These are phyloP conservation scores for Troides helena DNA, from an alignment of 2,888 invertebrate species.

Conservation along the genomic window DNA sequence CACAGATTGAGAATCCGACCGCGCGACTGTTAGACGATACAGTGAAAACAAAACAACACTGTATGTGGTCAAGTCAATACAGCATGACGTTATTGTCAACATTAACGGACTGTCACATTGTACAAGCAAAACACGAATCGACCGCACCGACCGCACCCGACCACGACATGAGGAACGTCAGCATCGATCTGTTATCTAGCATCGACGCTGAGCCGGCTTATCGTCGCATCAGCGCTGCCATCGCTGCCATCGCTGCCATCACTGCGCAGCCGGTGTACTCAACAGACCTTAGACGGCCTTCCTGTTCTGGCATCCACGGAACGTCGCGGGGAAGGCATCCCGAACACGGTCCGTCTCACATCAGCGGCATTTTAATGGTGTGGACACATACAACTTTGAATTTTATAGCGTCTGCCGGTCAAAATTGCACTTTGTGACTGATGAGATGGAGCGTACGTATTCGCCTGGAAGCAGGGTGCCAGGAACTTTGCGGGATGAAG, in stretches of 20 bases:
- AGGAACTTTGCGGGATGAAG: slow-evolving; percentile 33
- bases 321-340: slow-evolving; percentile 18
- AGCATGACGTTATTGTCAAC: too few relatives aligned
- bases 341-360: slow-evolving; percentile 15
- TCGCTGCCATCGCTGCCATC: not conserved
- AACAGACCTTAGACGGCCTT: slow-evolving; percentile 13
- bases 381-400: slow-evolving; percentile 19
- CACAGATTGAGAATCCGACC: too few relatives aligned
- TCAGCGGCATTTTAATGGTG: slow-evolving; percentile 32
- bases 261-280: not conserved
- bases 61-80: too few relatives aligned
- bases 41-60: too few relatives aligned
- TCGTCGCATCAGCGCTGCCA: slow-evolving; percentile 13
- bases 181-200: slow-evolving; percentile 19
- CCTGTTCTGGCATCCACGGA: slow-evolving; percentile 28
- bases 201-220: slow-evolving; percentile 17
- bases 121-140: slow-evolving; percentile 13
- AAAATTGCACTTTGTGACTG: slow-evolving; percentile 7
- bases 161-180: slow-evolving; percentile 8
- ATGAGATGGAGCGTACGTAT: not conserved
- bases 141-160: not conserved
- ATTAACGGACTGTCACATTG: slow-evolving; percentile 24
- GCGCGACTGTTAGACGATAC: too few relatives aligned
- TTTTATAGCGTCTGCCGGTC: not conserved
- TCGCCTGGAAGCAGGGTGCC: not conserved